Percentiles rank a stretch among this genome's conserved stretches.
phyloP scores from a whole-genome alignment of 2,888 invertebrate species.

The Gymnocheta viridis region DNA sequence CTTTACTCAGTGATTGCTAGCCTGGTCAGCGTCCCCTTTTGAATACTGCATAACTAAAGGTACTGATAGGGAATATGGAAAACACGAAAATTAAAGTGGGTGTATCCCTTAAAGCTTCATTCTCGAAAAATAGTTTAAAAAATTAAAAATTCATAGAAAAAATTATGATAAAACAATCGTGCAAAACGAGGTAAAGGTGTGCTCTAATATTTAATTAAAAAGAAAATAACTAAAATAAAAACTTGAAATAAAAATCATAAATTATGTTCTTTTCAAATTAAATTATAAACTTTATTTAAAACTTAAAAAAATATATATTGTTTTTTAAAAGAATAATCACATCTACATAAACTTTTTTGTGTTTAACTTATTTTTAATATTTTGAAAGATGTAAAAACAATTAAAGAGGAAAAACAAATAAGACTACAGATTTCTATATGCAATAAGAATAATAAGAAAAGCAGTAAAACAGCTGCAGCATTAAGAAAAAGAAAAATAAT shows the following conservation, averaged over 20 bases:
- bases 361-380: constrained; percentile 19
- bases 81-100: no score
- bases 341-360: constrained; percentile 36
- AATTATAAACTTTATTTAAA: constrained; percentile 69
- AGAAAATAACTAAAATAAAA: background rate
- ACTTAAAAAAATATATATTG: constrained; percentile 42
- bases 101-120: no score
- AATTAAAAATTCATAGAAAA: no score
- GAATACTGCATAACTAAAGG: no score
- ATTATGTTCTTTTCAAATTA: constrained; percentile 39
- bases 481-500: constrained; percentile 26
- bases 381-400: constrained; percentile 42
- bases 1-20: no score
- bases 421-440: background rate
- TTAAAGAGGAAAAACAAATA: constrained; percentile 36
- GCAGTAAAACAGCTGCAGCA: constrained; percentile 35
- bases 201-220: no score
- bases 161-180: no score
- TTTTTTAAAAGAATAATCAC: constrained; percentile 32
- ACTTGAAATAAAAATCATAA: background rate
- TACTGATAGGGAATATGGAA: no score
- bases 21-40: no score
- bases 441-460: constrained; percentile 51
- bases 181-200: no score
- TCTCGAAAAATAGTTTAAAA: no score